A percentile compares a stretch with the other conserved stretches of the same genome.
phyloP scores from a whole-genome alignment of 2,797 vertebrate species.

The Halcyon badia region DNA sequence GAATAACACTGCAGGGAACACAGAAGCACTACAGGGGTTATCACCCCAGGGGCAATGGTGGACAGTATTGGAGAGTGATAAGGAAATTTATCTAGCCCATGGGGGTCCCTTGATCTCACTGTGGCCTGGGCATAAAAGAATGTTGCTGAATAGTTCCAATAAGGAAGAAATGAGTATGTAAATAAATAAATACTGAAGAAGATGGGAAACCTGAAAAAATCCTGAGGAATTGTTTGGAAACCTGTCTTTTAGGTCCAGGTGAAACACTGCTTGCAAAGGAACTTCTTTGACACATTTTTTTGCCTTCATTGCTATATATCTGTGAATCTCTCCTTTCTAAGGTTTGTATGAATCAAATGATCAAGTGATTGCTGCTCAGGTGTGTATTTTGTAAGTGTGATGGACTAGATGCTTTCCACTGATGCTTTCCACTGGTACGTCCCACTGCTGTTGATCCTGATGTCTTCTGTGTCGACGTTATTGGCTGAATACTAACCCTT shows the following conservation, averaged over 20 bases:
- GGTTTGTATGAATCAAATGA: background rate
- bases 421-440: background rate
- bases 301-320: background rate
- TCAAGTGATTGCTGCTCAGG: background rate
- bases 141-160: background rate
- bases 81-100: background rate
- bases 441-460: background rate
- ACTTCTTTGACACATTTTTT: background rate
- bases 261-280: background rate
- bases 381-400: background rate
- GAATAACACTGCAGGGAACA: background rate
- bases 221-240: background rate
- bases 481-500: background rate
- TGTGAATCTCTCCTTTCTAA: background rate
- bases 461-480: background rate
- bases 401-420: background rate
- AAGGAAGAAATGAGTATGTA: background rate
- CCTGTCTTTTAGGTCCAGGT: background rate
- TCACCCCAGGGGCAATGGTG: background rate
- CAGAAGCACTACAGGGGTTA: background rate
- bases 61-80: background rate
- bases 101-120: background rate
- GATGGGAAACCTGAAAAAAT: background rate
- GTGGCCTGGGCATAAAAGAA: background rate
- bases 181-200: background rate